Conservation (phyloP, 2,888 invertebrate species). For the Protophormia terraenovae region DNA sequence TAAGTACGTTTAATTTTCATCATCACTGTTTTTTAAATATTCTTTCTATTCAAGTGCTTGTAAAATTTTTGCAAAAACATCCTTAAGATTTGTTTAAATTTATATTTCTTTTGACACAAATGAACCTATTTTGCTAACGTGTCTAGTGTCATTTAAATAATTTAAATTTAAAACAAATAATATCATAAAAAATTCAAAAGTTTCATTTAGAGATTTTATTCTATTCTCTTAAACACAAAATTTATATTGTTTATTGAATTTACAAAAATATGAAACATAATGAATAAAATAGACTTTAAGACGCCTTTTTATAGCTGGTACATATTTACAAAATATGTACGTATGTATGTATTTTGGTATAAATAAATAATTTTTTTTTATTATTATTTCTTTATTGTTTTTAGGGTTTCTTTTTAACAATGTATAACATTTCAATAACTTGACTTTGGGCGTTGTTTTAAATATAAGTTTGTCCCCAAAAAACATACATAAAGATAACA, state of each 20-base stretch:
- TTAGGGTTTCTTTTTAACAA: neutral
- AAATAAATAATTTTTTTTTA: neutral
- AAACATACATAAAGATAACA: neutral
- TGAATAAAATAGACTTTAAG: conserved; percentile 10
- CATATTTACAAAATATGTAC: neutral
- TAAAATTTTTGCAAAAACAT: neutral
- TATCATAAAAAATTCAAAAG: neutral
- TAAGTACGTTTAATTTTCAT: neutral
- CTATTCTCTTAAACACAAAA: neutral
- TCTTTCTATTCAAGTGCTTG: neutral
- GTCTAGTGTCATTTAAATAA: neutral
- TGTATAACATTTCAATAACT: neutral
- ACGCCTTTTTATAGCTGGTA: conserved; percentile 11
- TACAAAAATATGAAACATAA: neutral
- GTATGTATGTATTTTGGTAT: no score
- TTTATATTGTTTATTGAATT: neutral
- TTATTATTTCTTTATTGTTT: neutral
- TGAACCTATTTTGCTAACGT: neutral
- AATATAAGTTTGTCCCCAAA: neutral
- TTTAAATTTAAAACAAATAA: no score
- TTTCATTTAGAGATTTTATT: neutral
- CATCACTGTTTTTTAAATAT: neutral
- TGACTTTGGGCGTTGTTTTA: neutral
- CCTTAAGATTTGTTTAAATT: neutral
- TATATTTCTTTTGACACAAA: neutral